Evolutionary conservation across 2,113 vertebrate genomes (phyloP).

Genomic region (Lates calcarifer): DNA sequence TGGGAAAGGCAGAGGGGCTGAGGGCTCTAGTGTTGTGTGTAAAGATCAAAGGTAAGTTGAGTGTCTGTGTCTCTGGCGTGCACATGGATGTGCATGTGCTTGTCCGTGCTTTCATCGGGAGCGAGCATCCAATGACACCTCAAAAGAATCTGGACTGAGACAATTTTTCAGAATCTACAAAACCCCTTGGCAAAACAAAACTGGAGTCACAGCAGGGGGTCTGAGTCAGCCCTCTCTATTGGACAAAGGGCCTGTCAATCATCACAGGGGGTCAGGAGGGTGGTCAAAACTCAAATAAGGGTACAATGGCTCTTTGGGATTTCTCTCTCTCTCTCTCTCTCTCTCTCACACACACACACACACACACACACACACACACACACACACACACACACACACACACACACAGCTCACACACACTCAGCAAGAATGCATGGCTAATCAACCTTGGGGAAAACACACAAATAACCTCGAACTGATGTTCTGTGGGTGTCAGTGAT

Average conservation of each 20-base stretch:
- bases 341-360: background rate
- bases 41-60: constrained; percentile 71
- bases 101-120: constrained; percentile 24
- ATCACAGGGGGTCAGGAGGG: constrained; percentile 73
- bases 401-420: constrained; percentile 18
- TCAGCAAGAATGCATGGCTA: constrained; percentile 81
- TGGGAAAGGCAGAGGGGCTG: constrained; percentile 24
- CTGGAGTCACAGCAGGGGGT: constrained; percentile 33
- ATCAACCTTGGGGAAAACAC: constrained; percentile 72
- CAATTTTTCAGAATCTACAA: constrained; percentile 41
- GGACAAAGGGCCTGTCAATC: constrained; percentile 73
- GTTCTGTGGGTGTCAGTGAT: constrained; percentile 71
- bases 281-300: constrained; percentile 74
- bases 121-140: constrained; percentile 50
- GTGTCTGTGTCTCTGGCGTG: constrained; percentile 29
- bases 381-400: constrained; percentile 16
- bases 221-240: constrained; percentile 61
- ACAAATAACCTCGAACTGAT: constrained; percentile 81
- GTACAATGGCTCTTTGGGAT: constrained; percentile 58
- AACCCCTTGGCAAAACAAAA: constrained; percentile 56
- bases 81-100: constrained; percentile 37
- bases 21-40: constrained; percentile 40
- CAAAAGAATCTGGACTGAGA: constrained; percentile 46
- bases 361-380: constrained; percentile 4
- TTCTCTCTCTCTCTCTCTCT: no score